Base-by-base conservation (phyloP, 53 echinoderm and acorn worm genomes). In the Paracentrotus lividus region DNA sequence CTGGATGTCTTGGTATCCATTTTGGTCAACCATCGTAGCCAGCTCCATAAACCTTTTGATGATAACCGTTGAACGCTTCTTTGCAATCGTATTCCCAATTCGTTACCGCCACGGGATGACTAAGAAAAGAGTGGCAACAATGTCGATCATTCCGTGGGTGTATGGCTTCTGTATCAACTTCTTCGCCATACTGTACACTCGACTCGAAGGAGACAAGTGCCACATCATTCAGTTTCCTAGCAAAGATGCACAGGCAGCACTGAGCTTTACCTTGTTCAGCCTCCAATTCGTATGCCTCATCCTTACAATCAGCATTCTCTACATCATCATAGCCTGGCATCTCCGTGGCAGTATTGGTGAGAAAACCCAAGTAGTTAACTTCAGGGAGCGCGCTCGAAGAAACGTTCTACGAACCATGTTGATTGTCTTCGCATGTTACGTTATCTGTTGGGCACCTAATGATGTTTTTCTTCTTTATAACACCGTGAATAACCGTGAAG, bases 361-460 rank as follows among this genome's bases (percentile, higher is more conserved):
- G 0, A 42, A 43, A 24, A 40, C 84, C 0, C 14, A 18, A 44
- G 84, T 24, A 8, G 38, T 81, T 23, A 81, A 81, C 47, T 47
- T 44, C 15, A 42, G 21, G 84, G 84, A 81, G n/a, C 43, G 47
- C 43, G 84, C 84, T 44, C 43, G 84, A 36, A 36, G 84, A 42
- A 81, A 81, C 38, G 84, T 81, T 45, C 8, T 81, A 23, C 43
- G 47, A 24, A 81, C 84, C 47, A 42, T 81, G 43, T 81, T 81
- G 8, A 81, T 81, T n/a, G 84, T 81, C 8, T 81, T 42, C 21
- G 84, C 84, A 7, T 81, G 84, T 40, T 81, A 81, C 38, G 47
- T 81, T 45, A 44, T 81, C 16, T 81, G 84, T 47, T 81, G 84
- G 84, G 84, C 84, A 47, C 84, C 84, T 44, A 81, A 81, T n/a